A percentile compares a stretch with the other conserved stretches of the same genome.
phyloP scores from a whole-genome alignment of 2,113 vertebrate genomes.

The Otis tarda region DNA sequence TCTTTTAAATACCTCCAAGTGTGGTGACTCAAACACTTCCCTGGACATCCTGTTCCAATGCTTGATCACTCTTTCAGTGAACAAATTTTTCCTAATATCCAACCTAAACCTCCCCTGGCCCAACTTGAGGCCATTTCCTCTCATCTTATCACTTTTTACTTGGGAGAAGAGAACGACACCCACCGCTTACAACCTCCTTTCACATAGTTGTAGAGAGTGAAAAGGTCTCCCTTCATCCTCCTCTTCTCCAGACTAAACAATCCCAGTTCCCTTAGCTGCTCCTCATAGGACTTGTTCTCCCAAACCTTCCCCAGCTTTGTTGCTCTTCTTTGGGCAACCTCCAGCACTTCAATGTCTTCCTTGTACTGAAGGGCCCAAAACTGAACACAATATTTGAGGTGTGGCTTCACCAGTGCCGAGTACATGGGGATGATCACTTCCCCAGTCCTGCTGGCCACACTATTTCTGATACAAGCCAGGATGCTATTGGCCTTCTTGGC shows the following conservation, averaged over 20 bases:
- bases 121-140: neutral
- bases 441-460: neutral
- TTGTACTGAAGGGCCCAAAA: neutral
- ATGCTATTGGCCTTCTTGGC: neutral
- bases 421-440: neutral
- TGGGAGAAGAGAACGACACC: neutral
- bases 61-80: neutral
- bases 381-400: neutral
- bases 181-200: neutral
- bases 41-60: neutral
- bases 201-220: neutral
- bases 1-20: neutral
- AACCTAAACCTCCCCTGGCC: too few relatives aligned
- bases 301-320: neutral
- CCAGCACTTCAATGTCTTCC: neutral
- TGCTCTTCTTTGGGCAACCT: neutral
- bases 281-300: neutral
- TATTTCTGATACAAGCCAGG: neutral
- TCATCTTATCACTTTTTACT: neutral
- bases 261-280: neutral
- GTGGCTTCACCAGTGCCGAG: neutral
- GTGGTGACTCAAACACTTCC: neutral
- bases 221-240: neutral
- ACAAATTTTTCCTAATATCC: neutral
- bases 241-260: neutral